A percentile compares a stretch with the other conserved stretches of the same genome.
phyloP scores from a whole-genome alignment of 2,113 vertebrate species.

The Tiliqua scincoides region DNA sequence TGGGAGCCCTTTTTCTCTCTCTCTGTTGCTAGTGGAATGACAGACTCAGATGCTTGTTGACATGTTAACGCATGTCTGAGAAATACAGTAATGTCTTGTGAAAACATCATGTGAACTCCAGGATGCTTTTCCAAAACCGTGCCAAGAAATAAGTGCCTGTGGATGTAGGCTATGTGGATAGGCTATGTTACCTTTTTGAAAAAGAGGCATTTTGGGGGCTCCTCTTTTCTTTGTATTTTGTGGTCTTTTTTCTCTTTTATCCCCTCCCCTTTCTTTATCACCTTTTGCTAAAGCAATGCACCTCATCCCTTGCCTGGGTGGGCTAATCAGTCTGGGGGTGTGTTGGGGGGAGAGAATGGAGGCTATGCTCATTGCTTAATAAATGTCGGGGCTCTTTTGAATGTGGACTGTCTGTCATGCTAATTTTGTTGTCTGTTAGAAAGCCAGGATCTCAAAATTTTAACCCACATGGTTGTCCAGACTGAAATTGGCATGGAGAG shows the following conservation, averaged over 20 bases:
- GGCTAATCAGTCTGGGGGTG: conserved; percentile 56
- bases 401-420: conserved; percentile 76
- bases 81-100: neutral
- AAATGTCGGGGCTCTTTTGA: conserved; percentile 71
- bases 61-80: neutral
- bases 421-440: conserved; percentile 66
- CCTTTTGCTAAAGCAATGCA: conserved; percentile 70
- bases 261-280: conserved; percentile 58
- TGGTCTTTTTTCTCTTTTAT: conserved; percentile 55
- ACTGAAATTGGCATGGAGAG: conserved; percentile 27
- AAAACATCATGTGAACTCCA: neutral
- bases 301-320: conserved; percentile 70
- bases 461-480: conserved; percentile 36
- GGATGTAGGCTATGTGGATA: conserved; percentile 13
- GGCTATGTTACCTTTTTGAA: conserved; percentile 26
- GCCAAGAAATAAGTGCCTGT: conserved; percentile 1
- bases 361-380: conserved; percentile 75
- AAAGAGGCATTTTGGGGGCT: conserved; percentile 42
- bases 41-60: neutral
- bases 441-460: conserved; percentile 55
- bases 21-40: neutral
- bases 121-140: conserved; percentile 27
- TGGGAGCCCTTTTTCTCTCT: neutral
- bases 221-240: conserved; percentile 68
- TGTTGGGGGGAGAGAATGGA: conserved; percentile 55